Evolutionary conservation across 2,888 invertebrate genomes (phyloP), one percentile per base, ranked within the genome.

Genomic region (Clepsis dumicolana): DNA sequence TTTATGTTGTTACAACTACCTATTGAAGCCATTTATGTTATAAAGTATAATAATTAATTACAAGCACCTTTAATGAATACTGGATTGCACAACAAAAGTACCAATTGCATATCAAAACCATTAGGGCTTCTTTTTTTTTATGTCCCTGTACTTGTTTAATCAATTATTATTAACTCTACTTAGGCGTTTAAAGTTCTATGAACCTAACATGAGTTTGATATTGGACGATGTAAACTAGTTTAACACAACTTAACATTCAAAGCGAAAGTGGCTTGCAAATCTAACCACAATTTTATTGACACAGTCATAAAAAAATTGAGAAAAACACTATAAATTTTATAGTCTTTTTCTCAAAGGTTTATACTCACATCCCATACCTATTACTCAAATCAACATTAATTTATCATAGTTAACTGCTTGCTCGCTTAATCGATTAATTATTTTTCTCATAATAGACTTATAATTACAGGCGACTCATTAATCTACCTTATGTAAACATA

Each of bases 401-500:
- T 61, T 61, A 60, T 48, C 21, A 48, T n/a, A 60, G 44, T 18
- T 18, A 60, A 27, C 2, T 18, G 16, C 14, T 12, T n/a, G 32
- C 32, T 14, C 5, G 54, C 32, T 44, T 44, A 54, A n/a, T 50
- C 24, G 12, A 21, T 14, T 54, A 1, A 54, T 27, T n/a, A 53
- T 38, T 1, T 41, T n/a, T n/a, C n/a, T n/a, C n/a, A 16, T 4
- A 2, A 18, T 44, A 8, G 18, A 44, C 44, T 16, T 8, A 18
- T 18, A 18, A 44, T n/a, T n/a, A n/a, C 14, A 38, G 8, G 32
- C 12, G 8, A 12, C 32, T 32, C 2, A 32, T 38, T 38, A n/a
- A n/a, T 38, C 38, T n/a, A 44, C 18, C 14, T 16, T 62, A 66
- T 62, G 54, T 54, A 48, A 62, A 66, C 56, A 54, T 29, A 32